phyloP scores from a whole-genome alignment of 2,797 vertebrate genomes.

The Onychomys leucogaster region DNA sequence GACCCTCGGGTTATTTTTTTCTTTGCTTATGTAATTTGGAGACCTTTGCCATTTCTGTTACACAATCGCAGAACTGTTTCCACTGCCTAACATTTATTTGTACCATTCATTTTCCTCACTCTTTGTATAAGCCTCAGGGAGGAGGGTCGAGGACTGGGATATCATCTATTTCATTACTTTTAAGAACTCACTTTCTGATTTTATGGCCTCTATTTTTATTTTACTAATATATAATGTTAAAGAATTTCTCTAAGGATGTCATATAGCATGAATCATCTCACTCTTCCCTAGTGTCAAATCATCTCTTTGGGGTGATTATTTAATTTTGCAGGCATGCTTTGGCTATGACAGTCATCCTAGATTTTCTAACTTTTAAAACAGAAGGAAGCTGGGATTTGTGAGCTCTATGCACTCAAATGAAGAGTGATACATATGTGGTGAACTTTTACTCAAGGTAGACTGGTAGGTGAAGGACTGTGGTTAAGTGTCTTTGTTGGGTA shows the following conservation, averaged over 20 bases:
- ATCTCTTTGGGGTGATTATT: not conserved
- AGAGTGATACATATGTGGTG: not conserved
- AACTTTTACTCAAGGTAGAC: not conserved
- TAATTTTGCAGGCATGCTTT: not conserved
- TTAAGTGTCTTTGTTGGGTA: not conserved
- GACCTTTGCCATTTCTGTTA: not conserved
- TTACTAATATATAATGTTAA: not conserved
- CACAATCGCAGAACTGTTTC: not conserved
- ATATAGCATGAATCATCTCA: not conserved
- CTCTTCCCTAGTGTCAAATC: not conserved
- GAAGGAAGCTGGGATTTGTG: not conserved
- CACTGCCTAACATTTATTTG: not conserved
- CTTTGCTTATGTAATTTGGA: not conserved
- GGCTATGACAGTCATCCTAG: not conserved
- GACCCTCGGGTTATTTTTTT: not conserved
- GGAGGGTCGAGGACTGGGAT: not conserved
- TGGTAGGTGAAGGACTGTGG: rapidly evolving
- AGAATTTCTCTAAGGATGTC: slow-evolving; percentile 7
- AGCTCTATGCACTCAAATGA: not conserved
- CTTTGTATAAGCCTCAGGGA: not conserved
- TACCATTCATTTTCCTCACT: not conserved
- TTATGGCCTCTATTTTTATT: slow-evolving; percentile 19
- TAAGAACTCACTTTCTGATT: not conserved
- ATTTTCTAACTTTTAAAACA: not conserved
- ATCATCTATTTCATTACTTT: not conserved